Percentiles rank a stretch among this genome's conserved stretches.
These are phyloP conservation scores for Glareola pratincola DNA, from an alignment of 2,113 vertebrate species.

Conservation along the genomic window DNA sequence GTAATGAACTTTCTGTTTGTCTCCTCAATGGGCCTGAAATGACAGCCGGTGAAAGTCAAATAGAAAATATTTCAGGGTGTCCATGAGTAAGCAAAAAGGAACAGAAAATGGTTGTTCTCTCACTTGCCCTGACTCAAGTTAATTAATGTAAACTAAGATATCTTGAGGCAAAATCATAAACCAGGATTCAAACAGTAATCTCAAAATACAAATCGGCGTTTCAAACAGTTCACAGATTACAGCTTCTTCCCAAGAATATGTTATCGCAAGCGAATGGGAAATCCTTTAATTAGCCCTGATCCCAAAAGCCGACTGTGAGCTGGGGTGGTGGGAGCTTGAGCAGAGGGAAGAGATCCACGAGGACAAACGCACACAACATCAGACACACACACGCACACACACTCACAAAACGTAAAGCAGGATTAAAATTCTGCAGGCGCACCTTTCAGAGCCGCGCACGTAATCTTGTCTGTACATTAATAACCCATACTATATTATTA, in stretches of 20 bases:
- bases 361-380: background rate
- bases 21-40: background rate
- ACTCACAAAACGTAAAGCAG: background rate
- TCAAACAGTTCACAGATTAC: conserved; percentile 53
- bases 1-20: background rate
- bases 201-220: conserved; percentile 46
- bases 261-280: background rate
- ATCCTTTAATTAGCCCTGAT: conserved; percentile 42
- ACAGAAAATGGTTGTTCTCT: conserved; percentile 31
- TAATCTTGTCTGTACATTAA: background rate
- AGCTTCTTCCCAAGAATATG: conserved; percentile 38
- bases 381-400: background rate
- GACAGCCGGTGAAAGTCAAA: background rate
- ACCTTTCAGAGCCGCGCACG: background rate
- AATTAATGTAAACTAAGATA: conserved; percentile 52
- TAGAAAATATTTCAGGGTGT: background rate
- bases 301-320: background rate
- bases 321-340: background rate
- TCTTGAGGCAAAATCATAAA: conserved; percentile 56
- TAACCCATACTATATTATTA: background rate
- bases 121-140: conserved; percentile 27
- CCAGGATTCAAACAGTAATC: conserved; percentile 35
- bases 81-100: conserved; percentile 28
- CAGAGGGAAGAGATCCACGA: background rate
- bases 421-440: background rate